Base-by-base conservation (phyloP, 2,113 vertebrate genomes). In the Macaca nemestrina region DNA sequence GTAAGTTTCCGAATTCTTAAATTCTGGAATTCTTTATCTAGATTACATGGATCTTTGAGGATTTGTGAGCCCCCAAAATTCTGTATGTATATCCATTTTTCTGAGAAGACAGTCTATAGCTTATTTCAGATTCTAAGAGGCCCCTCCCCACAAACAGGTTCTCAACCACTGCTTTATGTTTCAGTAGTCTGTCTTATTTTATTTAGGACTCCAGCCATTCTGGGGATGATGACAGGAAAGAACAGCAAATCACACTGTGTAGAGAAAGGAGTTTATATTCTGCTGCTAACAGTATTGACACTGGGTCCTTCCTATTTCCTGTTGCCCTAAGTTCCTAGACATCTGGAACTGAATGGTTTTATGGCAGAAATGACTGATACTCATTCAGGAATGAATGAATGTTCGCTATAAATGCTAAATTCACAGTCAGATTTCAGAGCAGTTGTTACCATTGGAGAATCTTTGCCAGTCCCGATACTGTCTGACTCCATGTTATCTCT, bases 11-110 rank as follows among this genome's bases (percentile, higher is more conserved):
- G 91, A 59, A n/a, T 95, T 94, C 40, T 79, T 90, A 84, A 83
- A 84, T 97, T 92, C 67, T 90, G 52, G 52, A 90, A 50, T 96
- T 95, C n/a, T 57, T 93, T 30, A 68, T 81, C 7, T 85, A 88
- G 35, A 50, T 75, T 81, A 40, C 5, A 59, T 89, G 40, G 35
- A 72, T 96, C 16, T 90, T 50, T 90, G 18, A 50, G 22, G 16
- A 12, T 94, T 17, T 6, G 23, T 52, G 40, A 80, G 3, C 20
- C 35, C 79, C 82, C n/a, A 20, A n/a, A 80, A 90, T 92, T 91
- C 50, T 94, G 2, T 78, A 18, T 40, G 7, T 90, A 8, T 55
- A 86, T 68, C 93, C 59, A 43, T 79, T 88, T 92, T 94, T 80
- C n/a, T 80, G 30, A 13, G 20, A 12, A 40, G 78, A 88, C 17